A percentile compares a stretch with the other conserved stretches of the same genome.
phyloP scores from a whole-genome alignment of 1,140 invertebrate genomes.

The Ephestia elutella region DNA sequence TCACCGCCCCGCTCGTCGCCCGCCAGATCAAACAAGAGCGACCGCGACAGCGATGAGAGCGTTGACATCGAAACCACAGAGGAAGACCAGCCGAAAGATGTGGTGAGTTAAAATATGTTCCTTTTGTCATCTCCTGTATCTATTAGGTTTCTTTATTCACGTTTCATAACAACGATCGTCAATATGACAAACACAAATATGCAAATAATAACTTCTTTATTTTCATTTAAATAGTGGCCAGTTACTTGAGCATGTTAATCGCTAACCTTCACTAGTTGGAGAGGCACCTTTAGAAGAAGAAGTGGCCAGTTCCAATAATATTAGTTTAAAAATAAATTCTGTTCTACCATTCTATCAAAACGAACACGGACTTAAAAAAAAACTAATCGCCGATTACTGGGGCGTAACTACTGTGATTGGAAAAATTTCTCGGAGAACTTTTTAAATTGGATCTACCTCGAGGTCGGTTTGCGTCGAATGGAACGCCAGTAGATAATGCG shows the following conservation, averaged over 20 bases:
- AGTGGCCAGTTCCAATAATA: no score
- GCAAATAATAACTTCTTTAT: no score
- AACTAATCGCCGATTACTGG: conserved; percentile 53
- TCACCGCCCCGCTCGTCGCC: conserved; percentile 40
- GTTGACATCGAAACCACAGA: conserved; percentile 68
- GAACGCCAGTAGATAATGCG: conserved; percentile 45
- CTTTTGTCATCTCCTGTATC: not conserved
- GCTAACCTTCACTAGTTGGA: no score
- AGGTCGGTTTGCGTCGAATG: conserved; percentile 51
- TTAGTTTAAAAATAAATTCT: not conserved
- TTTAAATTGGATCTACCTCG: conserved; percentile 65
- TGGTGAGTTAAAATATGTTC: conserved; percentile 38
- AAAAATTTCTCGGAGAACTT: conserved; percentile 61
- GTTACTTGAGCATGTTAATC: no score
- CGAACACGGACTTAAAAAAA: conserved; percentile 18
- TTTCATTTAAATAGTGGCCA: no score
- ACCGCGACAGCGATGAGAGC: conserved; percentile 63
- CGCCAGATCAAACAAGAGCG: conserved; percentile 48
- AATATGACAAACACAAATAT: no score
- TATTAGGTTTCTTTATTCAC: not conserved
- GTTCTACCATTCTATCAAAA: not conserved
- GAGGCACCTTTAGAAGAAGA: no score
- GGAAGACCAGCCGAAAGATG: conserved; percentile 53
- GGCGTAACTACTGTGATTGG: conserved; percentile 48
- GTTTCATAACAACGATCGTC: no score